Conservation (phyloP, 1,140 invertebrate genomes). For the Drosophila mojavensis region DNA sequence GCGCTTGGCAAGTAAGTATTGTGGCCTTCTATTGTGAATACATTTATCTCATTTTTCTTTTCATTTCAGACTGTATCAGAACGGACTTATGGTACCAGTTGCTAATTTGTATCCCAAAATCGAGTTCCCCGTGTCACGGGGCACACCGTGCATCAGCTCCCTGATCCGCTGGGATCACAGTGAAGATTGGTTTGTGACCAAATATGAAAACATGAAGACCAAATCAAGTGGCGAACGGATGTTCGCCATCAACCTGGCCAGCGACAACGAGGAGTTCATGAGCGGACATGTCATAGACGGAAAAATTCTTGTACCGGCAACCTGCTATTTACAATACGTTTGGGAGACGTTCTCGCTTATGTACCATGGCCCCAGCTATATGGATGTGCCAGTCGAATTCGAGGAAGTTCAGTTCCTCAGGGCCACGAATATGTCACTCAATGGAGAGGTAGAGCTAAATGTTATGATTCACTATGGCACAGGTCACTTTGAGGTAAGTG, state of each 20-base stretch:
- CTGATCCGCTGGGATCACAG: slow-evolving; percentile 96
- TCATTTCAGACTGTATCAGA: slow-evolving; percentile 54
- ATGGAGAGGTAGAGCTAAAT: slow-evolving; percentile 89
- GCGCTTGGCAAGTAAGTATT: slow-evolving; percentile 89
- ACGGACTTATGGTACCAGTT: slow-evolving; percentile 84
- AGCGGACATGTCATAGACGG: slow-evolving; percentile 94
- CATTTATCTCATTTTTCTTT: neutral
- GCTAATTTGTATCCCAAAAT: slow-evolving; percentile 87
- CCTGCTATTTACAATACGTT: slow-evolving; percentile 92
- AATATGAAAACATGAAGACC: slow-evolving; percentile 82
- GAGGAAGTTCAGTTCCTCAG: slow-evolving; percentile 93
- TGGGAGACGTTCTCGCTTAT: slow-evolving; percentile 95
- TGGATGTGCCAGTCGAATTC: slow-evolving; percentile 92
- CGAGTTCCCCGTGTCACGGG: slow-evolving; percentile 91
- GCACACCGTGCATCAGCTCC: slow-evolving; percentile 91
- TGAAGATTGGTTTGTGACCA: slow-evolving; percentile 88
- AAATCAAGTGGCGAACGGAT: slow-evolving; percentile 86
- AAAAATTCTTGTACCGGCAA: slow-evolving; percentile 94
- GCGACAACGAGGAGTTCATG: slow-evolving; percentile 91
- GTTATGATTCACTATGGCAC: slow-evolving; percentile 93
- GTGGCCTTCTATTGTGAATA: neutral
- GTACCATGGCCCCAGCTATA: slow-evolving; percentile 87
- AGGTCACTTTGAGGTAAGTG: slow-evolving; percentile 89
- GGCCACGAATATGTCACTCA: slow-evolving; percentile 91
- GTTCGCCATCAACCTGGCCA: slow-evolving; percentile 86